phyloP scores from a whole-genome alignment of 1,140 invertebrate genomes.

The Zaprionus capensis region DNA sequence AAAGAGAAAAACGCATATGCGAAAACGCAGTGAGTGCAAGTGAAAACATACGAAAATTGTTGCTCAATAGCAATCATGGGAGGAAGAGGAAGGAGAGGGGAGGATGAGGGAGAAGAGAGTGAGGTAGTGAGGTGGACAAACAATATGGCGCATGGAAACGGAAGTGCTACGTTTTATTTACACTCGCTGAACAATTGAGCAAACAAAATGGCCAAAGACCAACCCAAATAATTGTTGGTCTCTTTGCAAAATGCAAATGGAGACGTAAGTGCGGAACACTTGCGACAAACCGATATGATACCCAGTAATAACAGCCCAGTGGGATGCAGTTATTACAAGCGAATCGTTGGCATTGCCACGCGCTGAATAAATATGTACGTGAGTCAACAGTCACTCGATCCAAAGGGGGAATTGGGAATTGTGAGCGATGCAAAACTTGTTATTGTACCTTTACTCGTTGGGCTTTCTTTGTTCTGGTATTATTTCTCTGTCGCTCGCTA shows the following conservation, averaged over 20 bases:
- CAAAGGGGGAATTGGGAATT: too few species aligned
- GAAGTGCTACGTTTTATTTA: slow-evolving; percentile 68
- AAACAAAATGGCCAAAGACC: slow-evolving; percentile 56
- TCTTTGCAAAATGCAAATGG: slow-evolving; percentile 22
- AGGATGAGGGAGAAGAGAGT: not conserved
- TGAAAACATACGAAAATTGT: not conserved
- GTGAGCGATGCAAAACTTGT: not conserved
- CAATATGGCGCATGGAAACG: slow-evolving; percentile 48
- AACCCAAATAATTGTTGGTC: slow-evolving; percentile 32
- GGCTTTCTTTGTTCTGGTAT: too few species aligned
- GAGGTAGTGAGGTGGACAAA: slow-evolving; percentile 18
- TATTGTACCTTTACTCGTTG: too few species aligned
- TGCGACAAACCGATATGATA: not conserved
- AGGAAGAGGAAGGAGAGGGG: too few species aligned
- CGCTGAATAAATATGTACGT: not conserved
- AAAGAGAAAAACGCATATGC: not conserved
- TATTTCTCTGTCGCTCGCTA: too few species aligned
- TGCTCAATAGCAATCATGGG: not conserved
- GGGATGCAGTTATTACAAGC: not conserved
- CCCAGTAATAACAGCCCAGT: not conserved
- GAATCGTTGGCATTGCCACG: not conserved
- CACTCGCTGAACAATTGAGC: slow-evolving; percentile 66
- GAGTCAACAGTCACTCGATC: not conserved
- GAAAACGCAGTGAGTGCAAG: too few species aligned
- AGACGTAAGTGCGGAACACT: slow-evolving; percentile 40